Base-by-base conservation (phyloP, 2,888 invertebrate species). In the Tinea semifulvella region DNA sequence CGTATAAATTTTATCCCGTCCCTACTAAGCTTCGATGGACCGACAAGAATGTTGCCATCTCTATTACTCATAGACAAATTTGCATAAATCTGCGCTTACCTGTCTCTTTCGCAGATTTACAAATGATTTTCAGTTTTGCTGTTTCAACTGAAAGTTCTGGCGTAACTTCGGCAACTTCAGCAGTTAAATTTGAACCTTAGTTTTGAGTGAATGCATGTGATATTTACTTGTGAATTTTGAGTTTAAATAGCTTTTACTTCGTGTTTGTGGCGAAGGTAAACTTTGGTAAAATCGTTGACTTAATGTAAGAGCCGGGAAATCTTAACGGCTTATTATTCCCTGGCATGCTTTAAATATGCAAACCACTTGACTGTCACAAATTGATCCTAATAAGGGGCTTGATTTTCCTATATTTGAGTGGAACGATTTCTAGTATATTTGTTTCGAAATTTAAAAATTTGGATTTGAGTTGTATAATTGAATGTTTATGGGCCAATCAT, bases 91-190 rank as follows among this genome's bases (percentile, higher is more conserved):
- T 70, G 64, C 68, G 63, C 63, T 69, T 68, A 70, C 67, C 72
- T 71, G 69, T 79, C 80, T 65, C 70, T 72, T 68, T 76, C 77
- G 60, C 52, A 58, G 63, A 74, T 66, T 71, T 70, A 65, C 69
- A 73, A 79, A 79, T 76, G 75, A 76, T 79, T 79, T 73, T 68
- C 77, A 69, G 71, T 72, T 40, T 36, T 36, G 36, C 36, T 18
- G 18, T 16, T 16, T 18, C 18, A 10, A 16, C 36, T 36, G 14
- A 36, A 36, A 36, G 16, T 36, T 36, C 8, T 18, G 18, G 7
- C 35, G 3, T 14, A 36, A 18, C 14, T 36, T 36, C 18, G 10
- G 4, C n/a, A 17, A 2, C 17, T 14, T 14, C 5, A 14, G 2
- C 13, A 31, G 11, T 51, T 27, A 39, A 58, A 61, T 58, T 54